Percentiles rank a stretch among this genome's conserved stretches.
These are phyloP conservation scores for Ormyrus labotus DNA, from an alignment of 2,888 invertebrate genomes.

Conservation along the genomic window DNA sequence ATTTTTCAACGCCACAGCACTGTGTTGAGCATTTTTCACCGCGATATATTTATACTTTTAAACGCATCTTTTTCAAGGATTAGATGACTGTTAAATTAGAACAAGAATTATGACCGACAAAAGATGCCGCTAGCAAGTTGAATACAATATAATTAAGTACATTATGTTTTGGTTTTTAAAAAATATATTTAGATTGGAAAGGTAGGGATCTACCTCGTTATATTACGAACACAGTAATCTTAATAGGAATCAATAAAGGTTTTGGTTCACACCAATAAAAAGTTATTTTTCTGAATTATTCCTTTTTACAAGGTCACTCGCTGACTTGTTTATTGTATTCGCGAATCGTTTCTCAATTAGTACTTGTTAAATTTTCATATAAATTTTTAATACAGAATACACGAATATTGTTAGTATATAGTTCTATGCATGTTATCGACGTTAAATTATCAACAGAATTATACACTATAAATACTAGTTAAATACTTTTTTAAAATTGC, in stretches of 20 bases:
- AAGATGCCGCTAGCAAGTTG: neutral
- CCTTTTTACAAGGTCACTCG: constrained; percentile 13
- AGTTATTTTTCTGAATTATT: neutral
- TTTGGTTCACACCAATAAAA: constrained; percentile 12
- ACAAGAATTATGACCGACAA: neutral
- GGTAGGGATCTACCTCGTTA: constrained; percentile 37
- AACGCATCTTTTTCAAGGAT: constrained; percentile 23
- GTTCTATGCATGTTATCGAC: constrained; percentile 54
- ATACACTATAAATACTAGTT: constrained; percentile 44
- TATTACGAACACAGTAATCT: constrained; percentile 25
- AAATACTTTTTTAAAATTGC: constrained; percentile 51
- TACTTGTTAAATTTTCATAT: constrained; percentile 9
- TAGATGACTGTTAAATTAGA: constrained; percentile 3
- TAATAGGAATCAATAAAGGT: constrained; percentile 8
- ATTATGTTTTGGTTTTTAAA: constrained; percentile 20
- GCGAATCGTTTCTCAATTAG: neutral
- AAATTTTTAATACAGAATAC: constrained; percentile 35
- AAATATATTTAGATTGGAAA: constrained; percentile 26
- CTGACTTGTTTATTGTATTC: constrained; percentile 14
- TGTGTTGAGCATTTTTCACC: constrained; percentile 30
- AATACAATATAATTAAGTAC: neutral
- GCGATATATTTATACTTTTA: constrained; percentile 15
- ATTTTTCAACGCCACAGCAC: constrained; percentile 35
- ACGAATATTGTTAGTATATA: constrained; percentile 23
- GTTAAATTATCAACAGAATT: constrained; percentile 55